A percentile compares a stretch with the other conserved stretches of the same genome.
Evolutionary conservation across 2,113 vertebrate genomes (phyloP).

Genomic region (Sarotherodon lohbergeri): DNA sequence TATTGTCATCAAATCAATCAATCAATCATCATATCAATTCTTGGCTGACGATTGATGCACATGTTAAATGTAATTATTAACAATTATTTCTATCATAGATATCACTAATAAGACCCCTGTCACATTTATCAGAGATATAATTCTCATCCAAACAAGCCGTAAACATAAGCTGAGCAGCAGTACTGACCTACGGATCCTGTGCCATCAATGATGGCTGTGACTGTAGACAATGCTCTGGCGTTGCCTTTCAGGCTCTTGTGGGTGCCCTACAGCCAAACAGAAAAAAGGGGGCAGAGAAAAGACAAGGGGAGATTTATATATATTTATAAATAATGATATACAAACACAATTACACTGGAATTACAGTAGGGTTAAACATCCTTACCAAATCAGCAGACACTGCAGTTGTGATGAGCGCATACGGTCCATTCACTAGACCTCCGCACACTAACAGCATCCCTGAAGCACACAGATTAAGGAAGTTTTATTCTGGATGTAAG

Average conservation of each 20-base stretch:
- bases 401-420: conserved; percentile 90
- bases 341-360: neutral
- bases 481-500: neutral
- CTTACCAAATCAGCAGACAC: conserved; percentile 95
- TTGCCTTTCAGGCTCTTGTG: conserved; percentile 91
- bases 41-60: neutral
- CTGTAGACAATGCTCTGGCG: conserved; percentile 86
- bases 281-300: neutral
- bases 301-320: neutral
- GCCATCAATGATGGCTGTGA: conserved; percentile 93
- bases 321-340: neutral
- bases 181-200: conserved; percentile 81
- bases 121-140: neutral
- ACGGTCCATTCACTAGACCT: conserved; percentile 88
- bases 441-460: conserved; percentile 89
- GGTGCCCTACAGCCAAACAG: conserved; percentile 77
- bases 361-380: neutral
- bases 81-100: neutral
- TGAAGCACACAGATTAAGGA: conserved; percentile 34
- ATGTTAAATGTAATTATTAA: neutral
- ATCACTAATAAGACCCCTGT: neutral
- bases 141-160: neutral
- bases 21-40: neutral
- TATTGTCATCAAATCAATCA: neutral
- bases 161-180: neutral